Evolutionary conservation across 2,797 vertebrate genomes (phyloP).

Genomic region (Anolis apletophallus): DNA sequence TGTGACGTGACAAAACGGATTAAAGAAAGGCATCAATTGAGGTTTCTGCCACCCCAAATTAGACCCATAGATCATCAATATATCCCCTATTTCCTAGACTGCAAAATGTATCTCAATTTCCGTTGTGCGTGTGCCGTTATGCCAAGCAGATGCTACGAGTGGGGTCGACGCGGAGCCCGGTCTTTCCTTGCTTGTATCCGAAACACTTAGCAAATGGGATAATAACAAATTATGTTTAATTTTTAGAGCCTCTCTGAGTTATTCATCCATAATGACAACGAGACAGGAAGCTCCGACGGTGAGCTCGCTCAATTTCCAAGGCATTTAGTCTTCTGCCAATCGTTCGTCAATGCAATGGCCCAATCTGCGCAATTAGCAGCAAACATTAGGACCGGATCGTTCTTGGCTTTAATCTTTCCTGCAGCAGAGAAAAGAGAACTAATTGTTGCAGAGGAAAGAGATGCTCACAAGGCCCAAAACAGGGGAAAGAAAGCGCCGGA

Average conservation of each 20-base stretch:
- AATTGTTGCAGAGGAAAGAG: background rate
- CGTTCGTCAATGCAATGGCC: constrained; percentile 4
- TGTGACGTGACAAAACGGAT: background rate
- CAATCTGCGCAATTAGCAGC: background rate
- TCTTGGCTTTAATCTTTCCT: background rate
- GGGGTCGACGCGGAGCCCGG: too few relatives aligned
- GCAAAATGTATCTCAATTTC: constrained; percentile 8
- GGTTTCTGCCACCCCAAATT: background rate
- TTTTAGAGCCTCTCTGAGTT: background rate
- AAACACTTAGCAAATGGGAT: constrained; percentile 24
- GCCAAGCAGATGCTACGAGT: background rate
- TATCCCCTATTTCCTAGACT: background rate
- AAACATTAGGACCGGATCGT: background rate
- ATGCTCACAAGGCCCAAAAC: background rate
- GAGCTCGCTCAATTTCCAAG: constrained; percentile 11
- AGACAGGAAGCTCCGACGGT: background rate
- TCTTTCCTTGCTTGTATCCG: background rate
- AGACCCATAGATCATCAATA: constrained; percentile 7
- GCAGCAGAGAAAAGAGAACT: background rate
- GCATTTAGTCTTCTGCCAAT: constrained; percentile 5
- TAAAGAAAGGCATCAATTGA: constrained; percentile 9
- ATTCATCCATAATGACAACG: background rate
- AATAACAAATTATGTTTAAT: constrained; percentile 30
- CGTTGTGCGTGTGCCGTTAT: background rate
- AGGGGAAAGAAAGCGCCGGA: background rate